A percentile compares a stretch with the other conserved stretches of the same genome.
These are phyloP conservation scores for Cirrhinus molitorella DNA, from an alignment of 2,797 vertebrate genomes.

Conservation along the genomic window DNA sequence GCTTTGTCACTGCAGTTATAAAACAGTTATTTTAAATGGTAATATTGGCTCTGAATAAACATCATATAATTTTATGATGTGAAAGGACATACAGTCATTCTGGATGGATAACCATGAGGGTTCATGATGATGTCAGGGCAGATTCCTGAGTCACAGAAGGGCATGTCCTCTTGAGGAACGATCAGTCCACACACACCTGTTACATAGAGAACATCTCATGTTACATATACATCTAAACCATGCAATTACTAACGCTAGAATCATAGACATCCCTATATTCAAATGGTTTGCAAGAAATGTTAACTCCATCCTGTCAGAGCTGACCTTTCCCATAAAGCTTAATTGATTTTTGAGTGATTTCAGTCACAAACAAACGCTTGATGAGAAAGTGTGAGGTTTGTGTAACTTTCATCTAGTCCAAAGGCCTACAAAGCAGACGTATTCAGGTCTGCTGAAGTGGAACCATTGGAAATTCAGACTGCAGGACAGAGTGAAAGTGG, in stretches of 20 bases:
- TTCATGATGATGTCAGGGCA: slow-evolving; percentile 99
- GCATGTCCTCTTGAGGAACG: slow-evolving; percentile 99
- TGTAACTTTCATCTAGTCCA: slow-evolving; percentile 32
- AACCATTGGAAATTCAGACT: slow-evolving; percentile 71
- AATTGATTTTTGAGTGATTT: slow-evolving; percentile 24
- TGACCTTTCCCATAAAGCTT: not conserved
- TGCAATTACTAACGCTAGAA: not conserved
- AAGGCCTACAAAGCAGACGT: slow-evolving; percentile 25
- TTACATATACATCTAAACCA: too few species aligned
- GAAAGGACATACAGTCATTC: slow-evolving; percentile 91
- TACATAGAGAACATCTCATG: slow-evolving; percentile 40
- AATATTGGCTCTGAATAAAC: not conserved
- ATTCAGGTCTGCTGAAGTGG: slow-evolving; percentile 29
- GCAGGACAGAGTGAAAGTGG: slow-evolving; percentile 65
- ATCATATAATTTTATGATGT: not conserved
- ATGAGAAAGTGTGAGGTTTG: slow-evolving; percentile 1
- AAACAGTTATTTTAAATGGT: not conserved
- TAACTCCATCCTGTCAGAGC: not conserved
- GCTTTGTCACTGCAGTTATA: not conserved
- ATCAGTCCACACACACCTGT: slow-evolving; percentile 98
- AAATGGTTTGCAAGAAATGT: not conserved
- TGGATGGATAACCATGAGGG: slow-evolving; percentile 97
- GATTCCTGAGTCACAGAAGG: slow-evolving; percentile 96
- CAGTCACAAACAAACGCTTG: not conserved
- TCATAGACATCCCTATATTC: not conserved